Percentiles rank a stretch among this genome's conserved stretches.
These are phyloP conservation scores for Decapterus maruadsi DNA, from an alignment of 2,797 vertebrate species.

Conservation along the genomic window DNA sequence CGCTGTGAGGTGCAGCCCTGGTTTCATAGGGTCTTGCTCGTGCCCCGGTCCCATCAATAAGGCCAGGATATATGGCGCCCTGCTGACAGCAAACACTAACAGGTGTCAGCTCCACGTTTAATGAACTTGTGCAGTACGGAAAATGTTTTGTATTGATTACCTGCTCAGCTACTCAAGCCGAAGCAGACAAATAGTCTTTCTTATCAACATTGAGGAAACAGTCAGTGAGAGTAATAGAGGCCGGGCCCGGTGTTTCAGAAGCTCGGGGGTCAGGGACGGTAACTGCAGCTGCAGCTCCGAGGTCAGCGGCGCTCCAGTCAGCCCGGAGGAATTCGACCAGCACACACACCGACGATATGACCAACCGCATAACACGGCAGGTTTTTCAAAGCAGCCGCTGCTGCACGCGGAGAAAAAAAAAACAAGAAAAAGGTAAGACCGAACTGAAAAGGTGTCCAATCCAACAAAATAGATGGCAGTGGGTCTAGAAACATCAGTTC, in stretches of 20 bases:
- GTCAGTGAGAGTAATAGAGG: slow-evolving; percentile 73
- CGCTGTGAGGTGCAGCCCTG: slow-evolving; percentile 12
- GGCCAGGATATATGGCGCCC: slow-evolving; percentile 68
- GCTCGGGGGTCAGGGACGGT: slow-evolving; percentile 47
- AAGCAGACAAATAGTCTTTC: slow-evolving; percentile 81
- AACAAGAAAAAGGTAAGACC: slow-evolving; percentile 50
- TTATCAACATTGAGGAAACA: slow-evolving; percentile 78
- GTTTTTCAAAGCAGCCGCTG: slow-evolving; percentile 34
- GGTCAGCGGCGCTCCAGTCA: slow-evolving; percentile 38
- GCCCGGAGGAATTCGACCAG: slow-evolving; percentile 33
- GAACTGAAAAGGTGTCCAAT: slow-evolving; percentile 74
- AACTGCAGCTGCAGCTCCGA: slow-evolving; percentile 37
- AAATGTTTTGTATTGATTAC: slow-evolving; percentile 86
- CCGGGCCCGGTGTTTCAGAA: slow-evolving; percentile 18
- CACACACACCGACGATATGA: slow-evolving; percentile 13
- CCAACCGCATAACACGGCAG: slow-evolving; percentile 40
- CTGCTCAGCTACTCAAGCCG: slow-evolving; percentile 75
- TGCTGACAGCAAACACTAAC: slow-evolving; percentile 78
- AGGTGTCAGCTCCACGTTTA: slow-evolving; percentile 81
- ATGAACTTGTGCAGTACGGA: slow-evolving; percentile 82
- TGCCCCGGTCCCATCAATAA: slow-evolving; percentile 66
- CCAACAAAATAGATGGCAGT: slow-evolving; percentile 77
- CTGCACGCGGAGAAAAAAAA: slow-evolving; percentile 5
- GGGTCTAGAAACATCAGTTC: slow-evolving; percentile 83
- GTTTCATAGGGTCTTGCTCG: slow-evolving; percentile 38